These are phyloP conservation scores for Anagrus nilaparvatae DNA, from an alignment of 1,140 invertebrate species.

Conservation along the genomic window DNA sequence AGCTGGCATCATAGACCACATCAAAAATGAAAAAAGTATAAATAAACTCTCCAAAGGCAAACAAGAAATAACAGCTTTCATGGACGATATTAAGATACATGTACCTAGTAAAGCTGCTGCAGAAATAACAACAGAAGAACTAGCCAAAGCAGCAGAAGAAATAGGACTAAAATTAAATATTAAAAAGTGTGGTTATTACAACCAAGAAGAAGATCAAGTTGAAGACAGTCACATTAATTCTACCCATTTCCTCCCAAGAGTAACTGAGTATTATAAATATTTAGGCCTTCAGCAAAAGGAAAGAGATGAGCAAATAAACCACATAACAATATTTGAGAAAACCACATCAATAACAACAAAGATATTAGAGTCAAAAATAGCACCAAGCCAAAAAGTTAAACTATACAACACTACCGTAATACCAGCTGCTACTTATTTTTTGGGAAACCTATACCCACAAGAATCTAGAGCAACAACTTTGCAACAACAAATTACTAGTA, in stretches of 20 bases:
- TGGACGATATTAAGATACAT: conserved; percentile 24
- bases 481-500: conserved; percentile 13
- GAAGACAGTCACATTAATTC: too few species aligned
- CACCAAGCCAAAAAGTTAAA: conserved; percentile 14
- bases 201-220: too few species aligned
- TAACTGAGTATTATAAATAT: too few species aligned
- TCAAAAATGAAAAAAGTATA: conserved; percentile 7
- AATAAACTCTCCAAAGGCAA: conserved; percentile 7
- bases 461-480: conserved; percentile 8
- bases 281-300: background rate
- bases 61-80: conserved; percentile 18
- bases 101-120: conserved; percentile 9
- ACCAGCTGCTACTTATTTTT: conserved; percentile 12
- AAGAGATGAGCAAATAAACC: background rate
- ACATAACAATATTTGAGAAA: conserved; percentile 4
- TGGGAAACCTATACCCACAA: conserved; percentile 6
- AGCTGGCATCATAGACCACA: conserved; percentile 12
- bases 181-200: background rate
- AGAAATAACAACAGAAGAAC: background rate
- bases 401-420: conserved; percentile 17
- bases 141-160: background rate
- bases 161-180: background rate
- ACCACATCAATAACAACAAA: conserved; percentile 1
- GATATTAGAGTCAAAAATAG: conserved; percentile 16
- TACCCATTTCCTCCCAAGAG: too few species aligned